Base-by-base conservation (phyloP, 2,113 vertebrate genomes). In the Bungarus multicinctus region DNA sequence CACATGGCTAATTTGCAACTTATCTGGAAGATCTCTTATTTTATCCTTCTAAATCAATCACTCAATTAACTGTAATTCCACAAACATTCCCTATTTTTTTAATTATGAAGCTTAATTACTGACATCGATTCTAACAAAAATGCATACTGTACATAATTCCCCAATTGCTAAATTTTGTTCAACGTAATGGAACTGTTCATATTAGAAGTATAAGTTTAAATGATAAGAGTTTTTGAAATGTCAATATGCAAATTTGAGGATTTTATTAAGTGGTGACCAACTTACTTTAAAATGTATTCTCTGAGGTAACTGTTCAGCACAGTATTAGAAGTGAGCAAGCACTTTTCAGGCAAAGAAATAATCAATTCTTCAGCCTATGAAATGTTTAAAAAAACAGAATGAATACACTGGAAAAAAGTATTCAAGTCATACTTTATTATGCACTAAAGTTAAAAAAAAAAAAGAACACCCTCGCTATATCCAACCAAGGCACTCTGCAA, bases 281-380 rank as follows among this genome's bases (percentile, higher is more conserved):
- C 97, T 98, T 97, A 99, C 99, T 97, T 98, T 94, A 94, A 96
- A 93, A 99, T 97, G 88, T 98, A 98, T 6, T 93, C 94, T 55
- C 98, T 98, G 95, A 99, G 89, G 96, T 97, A 97, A 96, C 99
- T 99, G 90, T 89, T 93, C 27, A 99, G 98, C 88, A 99, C 99
- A 0, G 98, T 98, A 14, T 95, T 94, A 0, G 99, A 98, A 60
- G 99, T 99, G 92, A 99, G 97, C 90, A 99, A 98, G 96, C 98
- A 99, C 9, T 97, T 98, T 96, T 98, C 98, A 0, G 99, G 99
- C 95, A 99, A 95, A 0, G 99, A 98, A 93, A 99, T 98, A 23
- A 99, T 30, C 95, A 98, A 60, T 90, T 98, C 97, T 7, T 98
- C 98, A 11, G 98, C 97, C 99, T 99, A 95, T 27, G 18, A 89